Evolutionary conservation across 2,888 invertebrate species (phyloP).

Genomic region (Microctonus brassicae): DNA sequence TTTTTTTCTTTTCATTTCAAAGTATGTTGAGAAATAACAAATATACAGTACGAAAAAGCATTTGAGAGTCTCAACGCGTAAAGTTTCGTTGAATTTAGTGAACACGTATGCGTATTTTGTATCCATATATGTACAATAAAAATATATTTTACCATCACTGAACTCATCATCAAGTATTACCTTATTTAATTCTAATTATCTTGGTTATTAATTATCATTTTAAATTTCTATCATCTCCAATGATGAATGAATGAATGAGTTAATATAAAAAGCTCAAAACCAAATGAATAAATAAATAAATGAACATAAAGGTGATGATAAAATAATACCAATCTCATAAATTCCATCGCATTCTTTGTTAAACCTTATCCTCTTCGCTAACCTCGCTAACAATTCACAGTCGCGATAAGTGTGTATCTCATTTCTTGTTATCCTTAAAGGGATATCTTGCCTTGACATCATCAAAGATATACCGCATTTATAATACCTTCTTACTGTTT

Average conservation of each 20-base stretch:
- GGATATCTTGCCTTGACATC: background rate
- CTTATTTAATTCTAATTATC: background rate
- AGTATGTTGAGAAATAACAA: background rate
- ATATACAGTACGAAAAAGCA: background rate
- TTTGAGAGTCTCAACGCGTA: background rate
- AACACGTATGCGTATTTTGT: background rate
- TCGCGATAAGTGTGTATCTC: background rate
- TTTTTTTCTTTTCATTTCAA: background rate
- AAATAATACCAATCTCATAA: background rate
- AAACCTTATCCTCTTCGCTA: background rate
- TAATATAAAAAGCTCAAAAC: background rate
- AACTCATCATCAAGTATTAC: too few relatives aligned
- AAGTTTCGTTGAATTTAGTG: background rate
- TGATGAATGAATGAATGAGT: background rate
- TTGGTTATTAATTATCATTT: background rate
- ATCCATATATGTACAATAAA: background rate
- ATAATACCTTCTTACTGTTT: background rate
- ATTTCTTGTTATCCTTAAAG: slow-evolving; percentile 11
- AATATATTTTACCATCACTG: background rate
- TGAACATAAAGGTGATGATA: too few relatives aligned
- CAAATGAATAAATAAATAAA: background rate
- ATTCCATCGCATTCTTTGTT: background rate
- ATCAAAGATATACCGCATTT: background rate
- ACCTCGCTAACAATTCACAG: background rate
- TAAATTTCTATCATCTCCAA: background rate